phyloP scores from a whole-genome alignment of 2,888 invertebrate species.

The Aplocera efformata region DNA sequence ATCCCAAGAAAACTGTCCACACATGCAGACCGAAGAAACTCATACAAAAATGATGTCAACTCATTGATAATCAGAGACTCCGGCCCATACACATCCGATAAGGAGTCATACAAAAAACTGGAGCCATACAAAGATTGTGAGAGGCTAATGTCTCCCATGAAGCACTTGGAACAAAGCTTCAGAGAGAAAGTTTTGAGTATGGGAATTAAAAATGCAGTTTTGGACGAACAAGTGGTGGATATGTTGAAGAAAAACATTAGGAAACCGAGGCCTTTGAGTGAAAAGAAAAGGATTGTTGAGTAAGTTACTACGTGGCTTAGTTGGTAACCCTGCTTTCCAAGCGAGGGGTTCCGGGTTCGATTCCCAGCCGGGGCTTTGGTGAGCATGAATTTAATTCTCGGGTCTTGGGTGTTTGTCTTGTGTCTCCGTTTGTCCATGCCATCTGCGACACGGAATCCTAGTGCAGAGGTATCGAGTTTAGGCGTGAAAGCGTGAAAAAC shows the following conservation, averaged over 20 bases:
- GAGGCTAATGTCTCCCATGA: conserved; percentile 46
- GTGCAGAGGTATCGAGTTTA: too few species aligned
- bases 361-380: too few species aligned
- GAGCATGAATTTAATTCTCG: too few species aligned
- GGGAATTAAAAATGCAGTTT: conserved; percentile 18
- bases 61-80: too few species aligned
- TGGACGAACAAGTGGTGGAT: conserved; percentile 33
- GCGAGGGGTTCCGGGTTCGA: too few species aligned
- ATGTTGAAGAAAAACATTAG: conserved; percentile 39
- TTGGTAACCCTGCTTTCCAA: too few species aligned
- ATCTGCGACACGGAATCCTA: too few species aligned
- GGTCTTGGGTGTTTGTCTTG: too few species aligned
- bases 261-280: conserved; percentile 55
- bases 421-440: too few species aligned
- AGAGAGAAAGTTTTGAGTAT: conserved; percentile 28
- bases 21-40: neutral
- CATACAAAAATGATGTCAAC: conserved; percentile 3
- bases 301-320: too few species aligned
- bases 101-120: conserved; percentile 8
- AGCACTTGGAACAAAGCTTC: conserved; percentile 47
- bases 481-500: too few species aligned
- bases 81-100: conserved; percentile 4
- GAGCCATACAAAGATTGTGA: conserved; percentile 20
- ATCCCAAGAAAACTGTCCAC: neutral
- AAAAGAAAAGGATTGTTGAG: conserved; percentile 55